Base-by-base conservation (phyloP, 2,888 invertebrate species). In the Dilophus febrilis region DNA sequence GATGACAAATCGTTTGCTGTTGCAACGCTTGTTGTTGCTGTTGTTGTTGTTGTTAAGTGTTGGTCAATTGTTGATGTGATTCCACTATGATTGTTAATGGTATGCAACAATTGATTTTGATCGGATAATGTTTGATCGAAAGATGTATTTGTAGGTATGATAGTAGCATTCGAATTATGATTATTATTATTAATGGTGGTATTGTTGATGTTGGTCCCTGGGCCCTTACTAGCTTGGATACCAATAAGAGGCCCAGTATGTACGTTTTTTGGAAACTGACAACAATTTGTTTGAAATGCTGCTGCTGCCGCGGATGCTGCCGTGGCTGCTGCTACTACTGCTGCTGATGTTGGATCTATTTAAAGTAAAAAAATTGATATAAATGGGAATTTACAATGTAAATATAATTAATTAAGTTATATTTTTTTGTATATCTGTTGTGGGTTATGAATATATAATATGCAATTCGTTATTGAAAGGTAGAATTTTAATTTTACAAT, bases 181-280 rank as follows among this genome's bases (percentile, higher is more conserved):
- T 58, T 58, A 52, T 58, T 57, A 54, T 60, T 58, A 56, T 61
- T 61, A 58, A 58, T n/a, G n/a, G 22, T 22, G 22, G 22, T 22
- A 8, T 22, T 22, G 22, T 4, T 22, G 22, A 8, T 22, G 22
- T 4, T 22, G 22, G 4, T 6, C 8, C 49, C 59, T 60, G 60
- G 51, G 66, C 63, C 64, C 66, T 57, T 60, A 67, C 72, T 67
- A 66, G 71, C 67, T 72, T 84, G 85, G 78, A 83, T 84, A 84
- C 86, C 86, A 86, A 84, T 85, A 86, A 83, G 86, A 83, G 86
- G 86, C 77, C 87, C 87, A 87, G 86, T 85, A 85, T 77, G 84
- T 79, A 81, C 87, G 87, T 88, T 88, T 88, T 87, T 87, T 87
- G 87, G 84, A 87, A 85, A 87, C 75, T 86, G 84, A 72, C 86